phyloP scores from a whole-genome alignment of 2,888 invertebrate species.

The Nemapogon koenigi region DNA sequence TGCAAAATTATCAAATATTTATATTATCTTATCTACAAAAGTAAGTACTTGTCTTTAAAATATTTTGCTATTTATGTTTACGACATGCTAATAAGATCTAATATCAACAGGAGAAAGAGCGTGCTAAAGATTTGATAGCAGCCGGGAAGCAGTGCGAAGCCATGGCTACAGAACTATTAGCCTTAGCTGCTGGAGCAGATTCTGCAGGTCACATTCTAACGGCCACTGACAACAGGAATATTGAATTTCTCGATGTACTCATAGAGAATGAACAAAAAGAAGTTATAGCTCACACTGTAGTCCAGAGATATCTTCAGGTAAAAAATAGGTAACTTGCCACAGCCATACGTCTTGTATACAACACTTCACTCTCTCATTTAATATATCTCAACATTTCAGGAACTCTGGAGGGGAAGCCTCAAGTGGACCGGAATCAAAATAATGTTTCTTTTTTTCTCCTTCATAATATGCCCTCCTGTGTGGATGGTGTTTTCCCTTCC shows the following conservation, averaged over 20 bases:
- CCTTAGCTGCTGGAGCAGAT: conserved; percentile 92
- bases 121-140: conserved; percentile 94
- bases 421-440: conserved; percentile 97
- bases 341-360: conserved; percentile 3
- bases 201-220: conserved; percentile 94
- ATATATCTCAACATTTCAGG: no score
- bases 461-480: conserved; percentile 93
- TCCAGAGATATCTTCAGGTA: conserved; percentile 94
- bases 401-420: conserved; percentile 97
- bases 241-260: conserved; percentile 94
- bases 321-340: conserved; percentile 64
- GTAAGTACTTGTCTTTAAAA: conserved; percentile 35
- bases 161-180: conserved; percentile 96
- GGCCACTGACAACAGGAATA: conserved; percentile 92
- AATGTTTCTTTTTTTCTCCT: conserved; percentile 89
- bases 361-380: no score
- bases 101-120: conserved; percentile 84
- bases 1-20: conserved; percentile 94
- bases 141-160: conserved; percentile 96
- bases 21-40: conserved; percentile 86
- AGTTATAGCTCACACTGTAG: conserved; percentile 95
- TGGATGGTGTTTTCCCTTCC: conserved; percentile 97
- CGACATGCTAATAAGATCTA: neutral
- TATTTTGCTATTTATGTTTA: neutral
- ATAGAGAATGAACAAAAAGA: conserved; percentile 99